Conservation (phyloP, 2,113 vertebrate genomes). For the Ochotona princeps region DNA sequence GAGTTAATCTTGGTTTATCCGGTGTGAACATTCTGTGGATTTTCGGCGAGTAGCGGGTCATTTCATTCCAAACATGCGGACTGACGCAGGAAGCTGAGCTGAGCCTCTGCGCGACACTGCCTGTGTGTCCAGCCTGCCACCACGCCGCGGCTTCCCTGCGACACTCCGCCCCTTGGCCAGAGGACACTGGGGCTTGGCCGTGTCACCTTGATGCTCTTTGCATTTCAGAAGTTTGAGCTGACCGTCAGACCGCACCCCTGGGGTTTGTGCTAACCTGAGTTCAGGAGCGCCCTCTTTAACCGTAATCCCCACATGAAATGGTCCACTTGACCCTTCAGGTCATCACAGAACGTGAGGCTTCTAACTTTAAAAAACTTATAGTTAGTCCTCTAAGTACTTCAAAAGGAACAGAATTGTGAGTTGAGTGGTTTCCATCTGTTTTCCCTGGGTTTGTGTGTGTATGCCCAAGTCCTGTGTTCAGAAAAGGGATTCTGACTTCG, state of each 20-base stretch:
- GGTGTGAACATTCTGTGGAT: slow-evolving; percentile 98
- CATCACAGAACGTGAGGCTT: neutral
- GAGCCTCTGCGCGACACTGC: neutral
- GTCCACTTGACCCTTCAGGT: neutral
- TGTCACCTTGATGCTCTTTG: neutral
- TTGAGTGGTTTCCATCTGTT: neutral
- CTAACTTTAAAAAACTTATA: neutral
- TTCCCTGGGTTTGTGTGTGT: slow-evolving; percentile 21
- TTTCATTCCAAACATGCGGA: slow-evolving; percentile 32
- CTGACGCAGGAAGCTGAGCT: slow-evolving; percentile 41
- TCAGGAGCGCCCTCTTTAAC: neutral
- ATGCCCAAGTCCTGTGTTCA: neutral
- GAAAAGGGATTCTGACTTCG: slow-evolving; percentile 52
- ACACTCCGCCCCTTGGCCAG: neutral
- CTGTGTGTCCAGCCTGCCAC: neutral
- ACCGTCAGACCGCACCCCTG: neutral
- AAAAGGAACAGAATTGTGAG: slow-evolving; percentile 13
- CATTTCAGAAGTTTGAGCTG: slow-evolving; percentile 14
- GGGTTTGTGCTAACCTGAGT: neutral
- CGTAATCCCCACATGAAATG: neutral
- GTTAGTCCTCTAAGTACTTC: slow-evolving; percentile 36
- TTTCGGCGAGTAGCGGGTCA: slow-evolving; percentile 86
- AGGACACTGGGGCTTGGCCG: neutral
- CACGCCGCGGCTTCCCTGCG: neutral
- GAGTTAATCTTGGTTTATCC: slow-evolving; percentile 95